A percentile compares a stretch with the other conserved stretches of the same genome.
Conservation (phyloP, 2,888 invertebrate species). For the Lepidonotus clava region DNA sequence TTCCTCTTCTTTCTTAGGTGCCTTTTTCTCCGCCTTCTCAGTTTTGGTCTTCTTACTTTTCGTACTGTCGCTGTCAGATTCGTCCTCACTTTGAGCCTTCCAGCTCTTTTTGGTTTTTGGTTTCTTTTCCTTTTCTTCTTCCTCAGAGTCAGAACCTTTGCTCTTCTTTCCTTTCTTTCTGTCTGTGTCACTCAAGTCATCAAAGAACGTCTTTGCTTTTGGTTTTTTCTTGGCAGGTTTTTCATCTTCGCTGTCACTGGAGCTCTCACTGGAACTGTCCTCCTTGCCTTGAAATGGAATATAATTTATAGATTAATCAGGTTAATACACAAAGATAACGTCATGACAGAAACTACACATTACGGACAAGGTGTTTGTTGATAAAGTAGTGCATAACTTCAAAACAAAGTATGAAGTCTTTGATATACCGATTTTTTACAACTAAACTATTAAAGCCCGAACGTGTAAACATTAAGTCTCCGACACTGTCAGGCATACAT, state of each 20-base stretch:
- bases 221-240: not conserved
- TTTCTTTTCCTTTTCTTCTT: conserved; percentile 43
- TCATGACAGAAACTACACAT: too few relatives aligned
- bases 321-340: too few relatives aligned
- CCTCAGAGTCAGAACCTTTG: conserved; percentile 1
- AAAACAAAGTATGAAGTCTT: too few relatives aligned
- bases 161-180: not conserved
- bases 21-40: not conserved
- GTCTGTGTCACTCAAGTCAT: conserved; percentile 49
- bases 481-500: too few relatives aligned
- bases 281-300: too few relatives aligned
- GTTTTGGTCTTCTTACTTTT: conserved; percentile 45
- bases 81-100: not conserved
- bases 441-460: too few relatives aligned
- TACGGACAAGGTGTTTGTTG: too few relatives aligned
- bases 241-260: not conserved
- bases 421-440: too few relatives aligned
- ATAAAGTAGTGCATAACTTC: too few relatives aligned
- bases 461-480: too few relatives aligned
- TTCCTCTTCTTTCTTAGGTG: conserved; percentile 10
- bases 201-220: conserved; percentile 4
- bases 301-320: too few relatives aligned
- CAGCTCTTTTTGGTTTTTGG: not conserved
- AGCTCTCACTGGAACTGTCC: conserved; percentile 61
- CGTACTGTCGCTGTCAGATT: not conserved